Conservation (phyloP, 2,888 invertebrate species). For the Digitonthophagus gazella region DNA sequence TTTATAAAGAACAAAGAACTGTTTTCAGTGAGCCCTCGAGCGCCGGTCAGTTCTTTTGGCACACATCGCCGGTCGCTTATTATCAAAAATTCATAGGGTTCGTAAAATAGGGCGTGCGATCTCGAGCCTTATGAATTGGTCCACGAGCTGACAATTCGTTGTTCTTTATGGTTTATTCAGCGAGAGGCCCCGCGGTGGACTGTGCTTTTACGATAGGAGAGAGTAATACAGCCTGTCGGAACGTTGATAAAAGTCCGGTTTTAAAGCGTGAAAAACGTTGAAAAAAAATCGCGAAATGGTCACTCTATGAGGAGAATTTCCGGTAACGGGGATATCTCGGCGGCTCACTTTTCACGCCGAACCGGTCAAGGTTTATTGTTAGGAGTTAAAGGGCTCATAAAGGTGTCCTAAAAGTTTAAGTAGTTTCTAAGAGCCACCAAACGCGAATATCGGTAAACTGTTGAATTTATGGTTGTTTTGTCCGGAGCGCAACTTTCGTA, state of each 20-base stretch:
- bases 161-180: slow-evolving; percentile 12
- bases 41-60: slow-evolving; percentile 4
- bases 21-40: slow-evolving; percentile 11
- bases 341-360: background rate
- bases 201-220: background rate
- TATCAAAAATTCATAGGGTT: slow-evolving; percentile 14
- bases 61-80: slow-evolving; percentile 5
- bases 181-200: background rate
- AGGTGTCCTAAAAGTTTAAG: background rate
- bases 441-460: background rate
- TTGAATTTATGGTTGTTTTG: background rate
- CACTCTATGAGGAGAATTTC: background rate
- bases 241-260: background rate
- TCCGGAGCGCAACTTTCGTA: background rate
- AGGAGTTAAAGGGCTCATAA: background rate
- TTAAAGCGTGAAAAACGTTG: background rate
- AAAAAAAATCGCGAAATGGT: background rate
- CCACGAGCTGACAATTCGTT: slow-evolving; percentile 12
- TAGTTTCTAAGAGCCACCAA: background rate
- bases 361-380: background rate
- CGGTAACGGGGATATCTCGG: background rate
- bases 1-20: slow-evolving; percentile 16
- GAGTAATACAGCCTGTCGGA: background rate
- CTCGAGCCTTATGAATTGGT: slow-evolving; percentile 12
- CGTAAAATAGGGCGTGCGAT: slow-evolving; percentile 6